Base-by-base conservation (phyloP, 2,888 invertebrate genomes). In the Ametastegia equiseti region DNA sequence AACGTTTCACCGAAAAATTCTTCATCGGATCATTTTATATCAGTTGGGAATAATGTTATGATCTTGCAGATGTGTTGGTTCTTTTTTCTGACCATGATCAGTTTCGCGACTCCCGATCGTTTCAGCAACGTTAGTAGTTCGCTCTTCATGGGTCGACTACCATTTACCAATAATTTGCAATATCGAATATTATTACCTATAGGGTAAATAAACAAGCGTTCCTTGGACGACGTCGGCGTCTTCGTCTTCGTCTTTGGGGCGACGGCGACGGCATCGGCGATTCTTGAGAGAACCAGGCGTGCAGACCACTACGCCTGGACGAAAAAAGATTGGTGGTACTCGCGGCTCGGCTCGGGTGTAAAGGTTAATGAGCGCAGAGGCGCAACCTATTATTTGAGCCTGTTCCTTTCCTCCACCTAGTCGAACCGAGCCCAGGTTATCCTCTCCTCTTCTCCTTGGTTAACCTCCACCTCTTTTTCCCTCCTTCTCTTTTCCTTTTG, bases 291-390 rank as follows among this genome's bases (percentile, higher is more conserved):
- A n/a, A n/a, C n/a, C n/a, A 6, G 30, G 47, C 45, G 45, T 45
- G 45, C 71, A 54, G 75, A 36, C 50, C 75, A 33, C 50, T 27
- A 42, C 60, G 57, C n/a, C 42, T 23, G 85, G 87, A 88, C 86
- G 87, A 86, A 88, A 86, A 87, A 88, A 89, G 89, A 91, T 90
- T 89, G 89, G 89, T 88, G 89, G 88, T 89, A 88, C 89, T 89
- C 87, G 88, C 87, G 84, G 67, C 67, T 67, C 67, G 67, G 89
- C 86, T 87, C 86, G 89, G 90, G 91, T 91, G 91, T 90, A 91
- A 91, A 91, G 91, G 91, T 91, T 91, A 91, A 91, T 91, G 91
- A 91, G 91, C 90, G 89, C 90, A 85, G 89, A 88, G 89, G 90
- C 91, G 89, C 89, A 91, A 91, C 91, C 91, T 91, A 91, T 91